Evolutionary conservation across 2,797 vertebrate species (phyloP), one percentile per base, ranked within the genome.

Genomic region (Gallinago stenura): DNA sequence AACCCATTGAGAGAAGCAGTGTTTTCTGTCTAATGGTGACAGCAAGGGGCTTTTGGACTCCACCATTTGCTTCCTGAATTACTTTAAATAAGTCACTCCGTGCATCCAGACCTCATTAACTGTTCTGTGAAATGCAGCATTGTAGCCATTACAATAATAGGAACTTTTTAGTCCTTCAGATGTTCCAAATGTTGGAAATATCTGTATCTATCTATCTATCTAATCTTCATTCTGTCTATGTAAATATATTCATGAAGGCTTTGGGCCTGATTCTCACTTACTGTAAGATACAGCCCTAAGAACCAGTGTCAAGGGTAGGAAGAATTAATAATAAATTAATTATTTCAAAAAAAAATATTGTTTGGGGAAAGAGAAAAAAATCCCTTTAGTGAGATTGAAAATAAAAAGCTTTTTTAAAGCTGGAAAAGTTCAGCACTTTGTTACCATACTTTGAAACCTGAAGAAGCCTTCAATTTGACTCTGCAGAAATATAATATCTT

Each of bases 401-500:
- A 65, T 39, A 69, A 91, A 84, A 31, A 89, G 18, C 5, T 82
- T 94, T 94, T 89, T 82, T 61, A 53, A 83, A 86, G 4, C 9
- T 70, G 14, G 39, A 87, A 82, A 80, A 69, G 5, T 69, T 53
- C 8, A 5, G 45, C 37, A 39, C 54, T 15, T 93, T 77, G 90
- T 69, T 64, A 69, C 7, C 92, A 19, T 58, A 18, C 21, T 95
- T 93, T 90, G 43, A 93, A 94, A 79, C n/a, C 28, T n/a, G 22
- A 68, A 92, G 54, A 93, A 91, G 30, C 46, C 64, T 94, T 81
- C 26, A 56, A 43, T 96, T 94, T 54, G 18, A 87, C 70, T 94
- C 56, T 93, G 31, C 21, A 83, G 51, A 91, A 96, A 92, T 28
- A 89, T 9, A 85, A 45, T 89, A 95, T 92, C 84, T 92, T 68